Evolutionary conservation across 2,888 invertebrate species (phyloP), one percentile per base, ranked within the genome.

Genomic region (Patella caerulea): DNA sequence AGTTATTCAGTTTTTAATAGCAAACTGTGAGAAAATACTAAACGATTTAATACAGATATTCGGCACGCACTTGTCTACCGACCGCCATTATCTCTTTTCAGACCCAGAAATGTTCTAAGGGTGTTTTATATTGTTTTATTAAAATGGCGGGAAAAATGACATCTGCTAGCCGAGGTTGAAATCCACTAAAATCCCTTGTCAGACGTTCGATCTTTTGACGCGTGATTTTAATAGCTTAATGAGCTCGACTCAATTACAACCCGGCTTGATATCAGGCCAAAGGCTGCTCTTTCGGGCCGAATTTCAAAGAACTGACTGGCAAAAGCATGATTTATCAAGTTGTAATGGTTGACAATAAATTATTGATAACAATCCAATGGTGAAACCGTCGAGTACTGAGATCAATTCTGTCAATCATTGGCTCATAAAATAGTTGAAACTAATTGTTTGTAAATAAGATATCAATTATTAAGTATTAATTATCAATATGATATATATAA

Each of bases 1-100:
- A 19, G 24, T 24, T 14, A 65, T 65, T 65, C 19, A 65, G 24
- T 11, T 65, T 65, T 65, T 65, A 65, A 65, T 65, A 65, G 65
- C 65, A 24, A 65, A 65, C 65, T 65, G 65, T 65, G 65, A 65
- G 65, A 65, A 65, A 65, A 65, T 65, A 65, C 24, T 65, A 19
- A 65, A 65, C 65, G 19, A 65, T 65, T 65, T 24, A 65, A 65
- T 65, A 24, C 65, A 12, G 19, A 19, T 24, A 24, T 65, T 65
- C 19, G 65, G 24, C 65, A 65, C 65, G 65, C 24, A 65, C 65
- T 65, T 65, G 65, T 65, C 65, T 65, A 24, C 65, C 14, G 19
- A 65, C 19, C 24, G 19, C 65, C 14, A 65, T 65, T 65, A 65
- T 65, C 65, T 65, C 65, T 19, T 65, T 24, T 19, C 19, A 24